Evolutionary conservation across 2,797 vertebrate species (phyloP).

Genomic region (Acanthurus leucopareius): DNA sequence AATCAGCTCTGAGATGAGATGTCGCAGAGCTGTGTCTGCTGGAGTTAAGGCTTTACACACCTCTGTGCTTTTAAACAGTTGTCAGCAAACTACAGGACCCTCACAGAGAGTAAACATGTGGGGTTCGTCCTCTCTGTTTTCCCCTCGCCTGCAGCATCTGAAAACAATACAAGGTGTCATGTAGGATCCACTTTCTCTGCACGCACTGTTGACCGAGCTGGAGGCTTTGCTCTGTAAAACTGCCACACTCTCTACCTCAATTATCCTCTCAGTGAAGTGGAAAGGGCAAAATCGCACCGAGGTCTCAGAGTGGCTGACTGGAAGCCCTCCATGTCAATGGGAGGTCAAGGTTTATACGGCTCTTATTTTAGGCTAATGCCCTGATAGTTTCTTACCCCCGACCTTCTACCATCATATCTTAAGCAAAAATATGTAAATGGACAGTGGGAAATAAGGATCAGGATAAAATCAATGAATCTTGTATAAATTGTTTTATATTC

Average conservation of each 20-base stretch:
- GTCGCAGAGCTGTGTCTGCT: too few relatives aligned
- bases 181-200: not conserved
- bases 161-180: constrained; percentile 29
- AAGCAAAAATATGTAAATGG: not conserved
- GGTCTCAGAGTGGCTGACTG: constrained; percentile 8
- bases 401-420: not conserved
- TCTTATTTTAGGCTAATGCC: not conserved
- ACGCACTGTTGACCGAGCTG: constrained; percentile 17
- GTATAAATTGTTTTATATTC: not conserved
- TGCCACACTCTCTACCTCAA: constrained; percentile 23
- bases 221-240: constrained; percentile 15
- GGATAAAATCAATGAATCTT: not conserved
- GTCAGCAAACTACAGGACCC: not conserved
- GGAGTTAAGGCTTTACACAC: too few relatives aligned
- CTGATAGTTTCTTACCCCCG: constrained; percentile 12
- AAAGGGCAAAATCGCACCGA: constrained; percentile 50
- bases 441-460: not conserved
- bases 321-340: constrained; percentile 19
- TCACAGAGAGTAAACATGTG: constrained; percentile 4
- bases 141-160: not conserved
- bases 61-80: constrained; percentile 1
- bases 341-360: constrained; percentile 29
- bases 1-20: too few relatives aligned
- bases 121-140: not conserved
- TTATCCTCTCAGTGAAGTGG: constrained; percentile 39